These are phyloP conservation scores for Caenorhabditis afra DNA, from an alignment of 2,888 invertebrate species.

Conservation along the genomic window DNA sequence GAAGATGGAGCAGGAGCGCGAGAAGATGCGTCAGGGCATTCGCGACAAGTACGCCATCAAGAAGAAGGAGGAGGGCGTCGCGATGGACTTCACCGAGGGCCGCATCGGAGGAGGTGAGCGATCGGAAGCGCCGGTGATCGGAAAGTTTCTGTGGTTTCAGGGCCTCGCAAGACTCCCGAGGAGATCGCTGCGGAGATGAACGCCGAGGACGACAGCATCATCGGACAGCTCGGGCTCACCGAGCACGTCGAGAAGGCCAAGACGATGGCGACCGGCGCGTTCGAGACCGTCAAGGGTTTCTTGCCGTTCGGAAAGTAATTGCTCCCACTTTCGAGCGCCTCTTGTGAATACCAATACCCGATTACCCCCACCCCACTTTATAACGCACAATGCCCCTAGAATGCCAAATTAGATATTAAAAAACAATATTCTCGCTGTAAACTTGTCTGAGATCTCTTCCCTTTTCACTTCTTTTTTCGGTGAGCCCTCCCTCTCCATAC, in stretches of 20 bases:
- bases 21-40: constrained; percentile 99
- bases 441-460: constrained; percentile 15
- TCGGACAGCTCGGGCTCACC: constrained; percentile 80
- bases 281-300: constrained; percentile 80
- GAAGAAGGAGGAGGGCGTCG: constrained; percentile 92
- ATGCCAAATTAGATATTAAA: constrained; percentile 10
- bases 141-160: constrained; percentile 33
- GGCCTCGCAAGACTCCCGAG: constrained; percentile 64
- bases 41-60: constrained; percentile 97
- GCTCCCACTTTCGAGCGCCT: not conserved
- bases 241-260: constrained; percentile 81
- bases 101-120: constrained; percentile 81
- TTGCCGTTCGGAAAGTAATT: constrained; percentile 79
- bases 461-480: constrained; percentile 3
- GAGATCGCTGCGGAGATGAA: constrained; percentile 97
- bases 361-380: too few species aligned
- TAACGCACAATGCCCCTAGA: not conserved
- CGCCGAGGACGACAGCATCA: constrained; percentile 84
- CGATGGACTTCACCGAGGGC: constrained; percentile 75
- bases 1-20: constrained; percentile 99
- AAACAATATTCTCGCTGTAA: not conserved
- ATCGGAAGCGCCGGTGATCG: constrained; percentile 83
- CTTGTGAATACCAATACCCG: too few species aligned
- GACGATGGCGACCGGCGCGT: constrained; percentile 78
- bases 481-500: too few species aligned